Base-by-base conservation (phyloP, 53 echinoderm and acorn worm genomes). In the Echinometra lucunter region DNA sequence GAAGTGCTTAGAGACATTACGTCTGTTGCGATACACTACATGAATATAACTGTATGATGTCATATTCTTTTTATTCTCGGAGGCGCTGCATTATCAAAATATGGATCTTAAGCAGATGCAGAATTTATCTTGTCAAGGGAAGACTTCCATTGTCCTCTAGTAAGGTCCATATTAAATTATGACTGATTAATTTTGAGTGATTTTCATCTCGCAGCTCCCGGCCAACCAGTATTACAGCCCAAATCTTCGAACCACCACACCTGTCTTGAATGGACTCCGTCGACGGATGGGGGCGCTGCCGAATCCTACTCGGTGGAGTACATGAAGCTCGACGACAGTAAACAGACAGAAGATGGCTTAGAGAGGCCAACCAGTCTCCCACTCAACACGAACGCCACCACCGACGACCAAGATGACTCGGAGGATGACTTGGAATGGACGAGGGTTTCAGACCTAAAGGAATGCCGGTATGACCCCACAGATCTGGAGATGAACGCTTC, bases 231-330 rank as follows among this genome's bases (percentile, higher is more conserved):
- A 55, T 90, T 96, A 57, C 45, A 58, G 0, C 25, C 96, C 35
- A 95, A 91, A 63, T 94, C 96, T 28, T 94, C 96, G 55, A 98
- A 97, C 88, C 91, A 93, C 28, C 92, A 94, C 34, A 89, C 97
- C 37, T 91, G 88, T 35, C 49, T 98, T 35, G 96, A 94, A 70
- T 98, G 99, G 99, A 94, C 92, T 25, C 89, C 95, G 58, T 96
- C 99, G 23, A 28, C 91, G n/a, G 95, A 94, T 37, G 95, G 92
- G 27, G 96, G 96, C 74, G 82, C 95, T 37, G 96, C 96, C 47
- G 97, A 96, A 8, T 75, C 96, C 13, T 98, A 98, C 91, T 94
- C 93, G 10, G 60, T 98, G 53, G 96, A 98, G 90, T 98, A 98
- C 92, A 96, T 96, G 19, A 94, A 96, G 57, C 78, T 95, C 27